These are phyloP conservation scores for Rhyzopertha dominica DNA, from an alignment of 1,140 invertebrate species.

Conservation along the genomic window DNA sequence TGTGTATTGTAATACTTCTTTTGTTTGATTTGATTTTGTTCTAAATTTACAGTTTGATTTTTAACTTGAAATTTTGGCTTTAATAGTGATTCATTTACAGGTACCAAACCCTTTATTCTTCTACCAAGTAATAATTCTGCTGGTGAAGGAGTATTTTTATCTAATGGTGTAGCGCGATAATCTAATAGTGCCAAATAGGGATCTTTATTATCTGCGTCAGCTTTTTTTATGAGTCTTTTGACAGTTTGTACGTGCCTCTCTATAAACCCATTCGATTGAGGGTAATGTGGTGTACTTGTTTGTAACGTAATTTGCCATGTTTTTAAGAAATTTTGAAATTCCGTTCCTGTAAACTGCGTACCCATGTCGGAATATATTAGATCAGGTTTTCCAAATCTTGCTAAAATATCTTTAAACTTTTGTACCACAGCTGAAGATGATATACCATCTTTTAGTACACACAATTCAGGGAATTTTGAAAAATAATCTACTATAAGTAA, in stretches of 20 bases:
- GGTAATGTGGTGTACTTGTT: conserved; percentile 39
- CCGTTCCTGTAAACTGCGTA: conserved; percentile 36
- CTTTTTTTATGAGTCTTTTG: conserved; percentile 40
- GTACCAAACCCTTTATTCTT: too few relatives aligned
- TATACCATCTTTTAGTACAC: conserved; percentile 1
- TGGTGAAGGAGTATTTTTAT: too few relatives aligned
- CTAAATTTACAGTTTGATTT: too few relatives aligned
- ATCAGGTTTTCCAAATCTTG: conserved; percentile 34
- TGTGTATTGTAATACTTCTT: too few relatives aligned
- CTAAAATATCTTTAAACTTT: conserved; percentile 33
- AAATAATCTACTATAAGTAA: conserved; percentile 2
- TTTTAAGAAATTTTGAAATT: conserved; percentile 42
- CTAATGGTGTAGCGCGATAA: conserved; percentile 28
- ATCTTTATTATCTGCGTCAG: conserved; percentile 10
- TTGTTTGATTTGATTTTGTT: too few relatives aligned
- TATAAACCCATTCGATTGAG: conserved; percentile 39
- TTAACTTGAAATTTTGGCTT: too few relatives aligned
- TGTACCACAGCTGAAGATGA: conserved; percentile 10
- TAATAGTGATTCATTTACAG: too few relatives aligned
- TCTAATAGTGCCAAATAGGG: conserved; percentile 21
- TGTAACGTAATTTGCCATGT: conserved; percentile 43
- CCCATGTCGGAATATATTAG: conserved; percentile 41
- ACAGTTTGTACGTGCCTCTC: conserved; percentile 38
- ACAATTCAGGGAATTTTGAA: conserved; percentile 1
- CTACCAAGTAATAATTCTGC: too few relatives aligned